Percentiles rank a stretch among this genome's conserved stretches.
phyloP scores from a whole-genome alignment of 2,888 invertebrate genomes.

The Morpho helenor region DNA sequence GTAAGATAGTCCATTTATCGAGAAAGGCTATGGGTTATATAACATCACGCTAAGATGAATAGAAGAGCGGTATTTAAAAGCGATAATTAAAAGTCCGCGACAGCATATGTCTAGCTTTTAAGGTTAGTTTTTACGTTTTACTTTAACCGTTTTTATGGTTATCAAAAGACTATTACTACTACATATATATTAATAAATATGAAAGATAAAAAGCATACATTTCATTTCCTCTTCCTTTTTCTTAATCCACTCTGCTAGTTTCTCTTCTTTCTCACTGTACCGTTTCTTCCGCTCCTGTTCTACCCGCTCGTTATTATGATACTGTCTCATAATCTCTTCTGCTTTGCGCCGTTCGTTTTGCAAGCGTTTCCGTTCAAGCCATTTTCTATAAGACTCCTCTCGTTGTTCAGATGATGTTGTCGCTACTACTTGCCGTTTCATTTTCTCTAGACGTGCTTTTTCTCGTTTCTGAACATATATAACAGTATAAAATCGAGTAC shows the following conservation, averaged over 20 bases:
- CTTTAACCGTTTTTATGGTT: too few species aligned
- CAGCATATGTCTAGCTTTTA: too few species aligned
- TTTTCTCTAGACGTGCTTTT: constrained; percentile 49
- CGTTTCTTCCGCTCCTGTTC: constrained; percentile 58
- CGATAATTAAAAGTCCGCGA: too few species aligned
- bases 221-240: constrained; percentile 80
- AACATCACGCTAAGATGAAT: too few species aligned
- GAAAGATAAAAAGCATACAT: constrained; percentile 48
- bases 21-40: too few species aligned
- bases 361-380: constrained; percentile 75
- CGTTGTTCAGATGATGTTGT: constrained; percentile 62
- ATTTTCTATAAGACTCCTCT: constrained; percentile 68
- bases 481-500: too few species aligned
- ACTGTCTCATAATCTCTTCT: constrained; percentile 60
- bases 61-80: too few species aligned
- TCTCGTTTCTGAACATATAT: constrained; percentile 40
- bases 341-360: constrained; percentile 59
- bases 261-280: constrained; percentile 62
- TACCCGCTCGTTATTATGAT: constrained; percentile 48
- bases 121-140: too few species aligned
- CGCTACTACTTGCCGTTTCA: constrained; percentile 39
- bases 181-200: too few species aligned
- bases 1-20: too few species aligned
- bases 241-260: constrained; percentile 76
- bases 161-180: too few species aligned